These are phyloP conservation scores for Phocoena phocoena DNA, from an alignment of 2,113 vertebrate genomes.

Conservation along the genomic window DNA sequence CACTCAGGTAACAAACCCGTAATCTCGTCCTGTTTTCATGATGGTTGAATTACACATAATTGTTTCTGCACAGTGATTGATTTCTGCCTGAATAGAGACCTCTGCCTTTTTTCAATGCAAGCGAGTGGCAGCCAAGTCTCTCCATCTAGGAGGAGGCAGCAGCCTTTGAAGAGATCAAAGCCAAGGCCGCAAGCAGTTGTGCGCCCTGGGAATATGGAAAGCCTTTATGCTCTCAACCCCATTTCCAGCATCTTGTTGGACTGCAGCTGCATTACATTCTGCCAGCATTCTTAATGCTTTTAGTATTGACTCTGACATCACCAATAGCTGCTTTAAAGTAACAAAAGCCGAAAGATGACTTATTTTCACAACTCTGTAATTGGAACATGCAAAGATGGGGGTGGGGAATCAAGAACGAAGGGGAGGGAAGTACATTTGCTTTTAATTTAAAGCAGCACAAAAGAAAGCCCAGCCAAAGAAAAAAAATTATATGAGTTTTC, in stretches of 20 bases:
- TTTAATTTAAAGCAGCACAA: conserved; percentile 92
- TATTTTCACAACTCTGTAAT: conserved; percentile 99
- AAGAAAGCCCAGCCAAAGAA: conserved; percentile 85
- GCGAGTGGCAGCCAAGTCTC: conserved; percentile 98
- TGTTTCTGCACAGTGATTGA: conserved; percentile 98
- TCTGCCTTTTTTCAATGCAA: conserved; percentile 92
- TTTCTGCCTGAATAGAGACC: conserved; percentile 97
- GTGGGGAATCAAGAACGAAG: conserved; percentile 77
- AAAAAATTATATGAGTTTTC: conserved; percentile 96
- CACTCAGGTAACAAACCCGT: conserved; percentile 98
- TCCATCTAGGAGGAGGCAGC: conserved; percentile 99
- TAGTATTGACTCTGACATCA: conserved; percentile 99
- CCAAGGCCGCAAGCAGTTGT: conserved; percentile 99
- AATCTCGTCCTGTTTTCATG: conserved; percentile 95
- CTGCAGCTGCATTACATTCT: conserved; percentile 99
- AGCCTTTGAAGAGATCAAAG: conserved; percentile 99
- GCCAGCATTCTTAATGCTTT: conserved; percentile 98
- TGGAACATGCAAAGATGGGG: conserved; percentile 95
- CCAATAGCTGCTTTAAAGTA: conserved; percentile 90
- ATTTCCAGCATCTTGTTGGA: conserved; percentile 98
- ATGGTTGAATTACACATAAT: conserved; percentile 98
- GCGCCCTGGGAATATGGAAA: conserved; percentile 99
- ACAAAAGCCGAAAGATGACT: conserved; percentile 90
- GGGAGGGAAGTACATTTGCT: conserved; percentile 90
- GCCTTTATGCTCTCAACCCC: conserved; percentile 98